Evolutionary conservation across 2,888 invertebrate genomes (phyloP), one percentile per base, ranked within the genome.

Genomic region (Oligia latruncula): DNA sequence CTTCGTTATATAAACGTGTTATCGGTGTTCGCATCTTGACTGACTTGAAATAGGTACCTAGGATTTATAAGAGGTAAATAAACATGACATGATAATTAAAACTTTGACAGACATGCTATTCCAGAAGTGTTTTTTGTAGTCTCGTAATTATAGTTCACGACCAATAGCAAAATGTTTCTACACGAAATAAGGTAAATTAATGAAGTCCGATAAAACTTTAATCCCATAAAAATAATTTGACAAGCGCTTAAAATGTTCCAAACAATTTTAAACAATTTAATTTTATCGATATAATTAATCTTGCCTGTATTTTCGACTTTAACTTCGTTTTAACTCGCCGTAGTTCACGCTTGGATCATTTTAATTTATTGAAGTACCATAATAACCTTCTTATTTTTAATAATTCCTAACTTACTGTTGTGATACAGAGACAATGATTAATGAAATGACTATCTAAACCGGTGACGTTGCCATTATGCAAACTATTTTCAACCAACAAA

Each of bases 381-480:
- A 40, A 23, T 40, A 17, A 62, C 20, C 4, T 46, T 49, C 3
- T n/a, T 40, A 8, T 76, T 17, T n/a, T 71, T 40, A 40, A 23
- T 23, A 23, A 40, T 20, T 35, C 35, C 23, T 23, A 11, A 60
- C 40, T 40, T 20, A n/a, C 4, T 71, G 6, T 20, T 71, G 17
- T 11, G n/a, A 15, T 64, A 60, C 68, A 72, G 80, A 58, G 77
- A 79, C 74, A 60, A 71, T 77, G 73, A 79, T 86, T 81, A 79
- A 81, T 82, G 74, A 81, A 87, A 84, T 80, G 72, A 83, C 70
- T 78, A 71, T n/a, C 17, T 40, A 73, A 73, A 73, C 70, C 60
- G 82, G 75, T 87, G 84, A 90, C 88, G 84, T 82, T 76, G 65
- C 80, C 77, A 85, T 85, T 90, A 86, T 90, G 89, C 88, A 87